A percentile compares a stretch with the other conserved stretches of the same genome.
Conservation (phyloP, 2,113 vertebrate genomes). For the Hypomesus transpacificus region DNA sequence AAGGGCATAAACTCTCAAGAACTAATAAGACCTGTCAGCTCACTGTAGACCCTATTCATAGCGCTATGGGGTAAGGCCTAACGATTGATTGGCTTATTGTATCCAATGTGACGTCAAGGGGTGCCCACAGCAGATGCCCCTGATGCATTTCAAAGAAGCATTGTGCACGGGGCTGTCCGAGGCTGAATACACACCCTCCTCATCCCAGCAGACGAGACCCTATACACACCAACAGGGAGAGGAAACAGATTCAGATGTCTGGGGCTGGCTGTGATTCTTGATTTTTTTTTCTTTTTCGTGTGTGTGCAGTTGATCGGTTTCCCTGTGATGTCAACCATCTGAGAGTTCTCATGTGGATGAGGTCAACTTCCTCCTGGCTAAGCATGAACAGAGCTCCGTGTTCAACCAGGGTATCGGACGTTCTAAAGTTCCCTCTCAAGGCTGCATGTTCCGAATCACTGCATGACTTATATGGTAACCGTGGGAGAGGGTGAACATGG, state of each 20-base stretch:
- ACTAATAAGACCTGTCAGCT: conserved; percentile 43
- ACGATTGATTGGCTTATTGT: conserved; percentile 40
- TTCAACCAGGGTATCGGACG: conserved; percentile 4
- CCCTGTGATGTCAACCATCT: conserved; percentile 55
- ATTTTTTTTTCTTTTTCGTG: background rate
- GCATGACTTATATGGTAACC: background rate
- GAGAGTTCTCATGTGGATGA: conserved; percentile 54
- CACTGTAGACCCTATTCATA: conserved; percentile 38
- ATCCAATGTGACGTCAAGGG: conserved; percentile 43
- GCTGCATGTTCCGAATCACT: background rate
- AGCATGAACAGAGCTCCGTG: conserved; percentile 39
- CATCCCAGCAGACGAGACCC: conserved; percentile 13
- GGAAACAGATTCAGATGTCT: conserved; percentile 37
- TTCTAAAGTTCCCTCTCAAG: conserved; percentile 17
- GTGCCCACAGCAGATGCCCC: conserved; percentile 23
- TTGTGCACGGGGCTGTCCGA: conserved; percentile 30
- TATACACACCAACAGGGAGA: conserved; percentile 27
- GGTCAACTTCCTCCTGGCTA: conserved; percentile 55
- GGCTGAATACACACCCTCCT: conserved; percentile 27
- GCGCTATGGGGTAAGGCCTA: conserved; percentile 10
- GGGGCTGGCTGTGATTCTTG: conserved; percentile 27
- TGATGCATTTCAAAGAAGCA: conserved; percentile 37
- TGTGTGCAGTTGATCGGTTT: conserved; percentile 15
- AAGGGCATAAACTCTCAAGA: conserved; percentile 38
- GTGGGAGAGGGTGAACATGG: background rate